phyloP scores from a whole-genome alignment of 2,888 invertebrate species.

The Caenorhabditis auriculariae region DNA sequence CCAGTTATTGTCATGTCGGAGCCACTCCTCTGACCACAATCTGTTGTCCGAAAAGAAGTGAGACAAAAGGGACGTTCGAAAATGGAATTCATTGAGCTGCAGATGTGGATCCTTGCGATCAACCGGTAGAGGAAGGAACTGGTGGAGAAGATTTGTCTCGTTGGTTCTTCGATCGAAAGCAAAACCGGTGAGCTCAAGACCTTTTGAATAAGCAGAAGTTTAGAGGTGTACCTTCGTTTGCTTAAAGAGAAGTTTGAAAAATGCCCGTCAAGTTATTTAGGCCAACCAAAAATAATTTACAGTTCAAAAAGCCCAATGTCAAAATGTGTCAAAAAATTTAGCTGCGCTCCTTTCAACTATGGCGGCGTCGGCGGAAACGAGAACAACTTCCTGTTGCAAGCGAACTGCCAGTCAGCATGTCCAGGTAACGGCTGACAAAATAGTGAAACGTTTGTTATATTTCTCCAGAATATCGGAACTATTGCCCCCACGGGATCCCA shows the following conservation, averaged over 20 bases:
- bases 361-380: slow-evolving; percentile 57
- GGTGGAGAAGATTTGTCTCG: slow-evolving; percentile 52
- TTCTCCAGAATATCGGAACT: slow-evolving; percentile 47
- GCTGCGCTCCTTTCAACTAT: slow-evolving; percentile 56
- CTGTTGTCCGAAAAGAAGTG: slow-evolving; percentile 53
- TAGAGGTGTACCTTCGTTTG: not conserved
- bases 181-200: slow-evolving; percentile 11
- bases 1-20: slow-evolving; percentile 58
- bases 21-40: slow-evolving; percentile 47
- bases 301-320: not conserved
- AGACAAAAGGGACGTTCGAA: not conserved
- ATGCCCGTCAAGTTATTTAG: not conserved
- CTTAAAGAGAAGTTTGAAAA: not conserved
- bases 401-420: slow-evolving; percentile 46
- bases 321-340: not conserved
- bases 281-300: no score
- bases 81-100: slow-evolving; percentile 8
- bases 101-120: slow-evolving; percentile 50
- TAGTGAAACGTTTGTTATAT: not conserved
- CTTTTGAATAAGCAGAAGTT: not conserved
- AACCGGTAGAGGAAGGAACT: slow-evolving; percentile 45
- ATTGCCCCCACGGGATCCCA: slow-evolving; percentile 61
- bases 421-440: slow-evolving; percentile 29
- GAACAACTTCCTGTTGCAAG: slow-evolving; percentile 58
- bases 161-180: slow-evolving; percentile 55